These are phyloP conservation scores for Xylocopa sonorina DNA, from an alignment of 1,140 invertebrate genomes.

Conservation along the genomic window DNA sequence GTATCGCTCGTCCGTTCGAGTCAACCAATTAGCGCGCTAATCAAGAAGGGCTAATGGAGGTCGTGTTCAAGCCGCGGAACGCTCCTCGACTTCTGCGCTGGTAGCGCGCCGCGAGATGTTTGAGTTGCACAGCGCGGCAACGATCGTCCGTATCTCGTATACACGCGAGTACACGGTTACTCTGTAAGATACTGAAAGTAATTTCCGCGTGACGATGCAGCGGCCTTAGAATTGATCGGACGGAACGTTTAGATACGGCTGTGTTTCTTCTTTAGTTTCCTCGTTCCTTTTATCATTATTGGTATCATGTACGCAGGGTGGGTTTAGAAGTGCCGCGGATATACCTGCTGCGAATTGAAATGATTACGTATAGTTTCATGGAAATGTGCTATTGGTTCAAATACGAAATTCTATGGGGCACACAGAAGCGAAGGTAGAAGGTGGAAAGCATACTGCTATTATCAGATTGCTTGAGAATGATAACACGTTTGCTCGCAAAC, in stretches of 20 bases:
- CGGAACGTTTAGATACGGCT: neutral
- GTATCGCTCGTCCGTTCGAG: conserved; percentile 50
- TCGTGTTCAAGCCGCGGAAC: conserved; percentile 66
- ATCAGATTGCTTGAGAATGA: too few species aligned
- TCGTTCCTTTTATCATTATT: too few species aligned
- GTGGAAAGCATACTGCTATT: too few species aligned
- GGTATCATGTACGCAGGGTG: too few species aligned
- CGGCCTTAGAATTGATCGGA: neutral
- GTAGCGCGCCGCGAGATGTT: conserved; percentile 46
- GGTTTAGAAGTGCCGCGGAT: too few species aligned
- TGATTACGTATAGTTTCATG: too few species aligned
- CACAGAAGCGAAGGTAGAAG: too few species aligned
- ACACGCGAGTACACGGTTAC: neutral
- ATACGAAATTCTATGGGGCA: too few species aligned
- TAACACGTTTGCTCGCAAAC: too few species aligned
- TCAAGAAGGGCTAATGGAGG: conserved; percentile 73
- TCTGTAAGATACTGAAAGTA: neutral
- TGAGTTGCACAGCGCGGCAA: conserved; percentile 39
- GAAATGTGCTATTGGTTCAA: too few species aligned
- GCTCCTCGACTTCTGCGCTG: conserved; percentile 58
- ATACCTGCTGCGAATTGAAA: too few species aligned
- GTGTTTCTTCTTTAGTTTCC: neutral
- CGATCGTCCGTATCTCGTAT: conserved; percentile 13
- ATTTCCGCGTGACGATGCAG: neutral
- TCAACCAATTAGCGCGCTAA: conserved; percentile 69